Evolutionary conservation across 2,888 invertebrate species (phyloP).

Genomic region (Drosophila formosana): DNA sequence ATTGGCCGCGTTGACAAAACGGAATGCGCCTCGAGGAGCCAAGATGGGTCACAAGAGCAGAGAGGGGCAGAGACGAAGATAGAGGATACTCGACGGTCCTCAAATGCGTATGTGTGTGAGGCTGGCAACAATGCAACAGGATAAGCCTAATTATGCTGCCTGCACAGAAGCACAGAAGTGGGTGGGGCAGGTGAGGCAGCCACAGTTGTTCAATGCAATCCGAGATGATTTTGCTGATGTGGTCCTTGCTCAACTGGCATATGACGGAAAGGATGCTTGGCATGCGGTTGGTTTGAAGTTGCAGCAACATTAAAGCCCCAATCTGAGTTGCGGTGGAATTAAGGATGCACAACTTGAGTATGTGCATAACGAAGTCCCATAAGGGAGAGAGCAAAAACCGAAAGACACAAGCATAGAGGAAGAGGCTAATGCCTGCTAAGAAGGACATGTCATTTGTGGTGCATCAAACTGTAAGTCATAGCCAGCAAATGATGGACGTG

Average conservation of each 20-base stretch:
- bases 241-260: conserved; percentile 9
- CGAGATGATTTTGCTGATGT: conserved; percentile 40
- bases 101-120: conserved; percentile 11
- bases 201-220: conserved; percentile 44
- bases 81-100: conserved; percentile 6
- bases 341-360: conserved; percentile 4
- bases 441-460: no score
- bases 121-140: conserved; percentile 57
- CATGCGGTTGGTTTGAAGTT: conserved; percentile 13
- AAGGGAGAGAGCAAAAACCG: no score
- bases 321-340: conserved; percentile 24
- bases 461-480: no score
- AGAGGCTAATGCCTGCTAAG: no score
- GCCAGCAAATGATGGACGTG: no score
- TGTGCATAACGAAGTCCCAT: background rate
- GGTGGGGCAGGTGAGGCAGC: background rate
- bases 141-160: conserved; percentile 61
- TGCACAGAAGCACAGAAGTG: conserved; percentile 1
- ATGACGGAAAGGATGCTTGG: background rate
- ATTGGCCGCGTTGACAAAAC: conserved; percentile 56
- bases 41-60: background rate
- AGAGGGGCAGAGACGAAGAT: background rate
- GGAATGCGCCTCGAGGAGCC: conserved; percentile 23
- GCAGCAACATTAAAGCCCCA: conserved; percentile 18
- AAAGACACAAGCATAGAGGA: background rate